These are phyloP conservation scores for Samia ricini DNA, from an alignment of 1,140 invertebrate genomes.

Conservation along the genomic window DNA sequence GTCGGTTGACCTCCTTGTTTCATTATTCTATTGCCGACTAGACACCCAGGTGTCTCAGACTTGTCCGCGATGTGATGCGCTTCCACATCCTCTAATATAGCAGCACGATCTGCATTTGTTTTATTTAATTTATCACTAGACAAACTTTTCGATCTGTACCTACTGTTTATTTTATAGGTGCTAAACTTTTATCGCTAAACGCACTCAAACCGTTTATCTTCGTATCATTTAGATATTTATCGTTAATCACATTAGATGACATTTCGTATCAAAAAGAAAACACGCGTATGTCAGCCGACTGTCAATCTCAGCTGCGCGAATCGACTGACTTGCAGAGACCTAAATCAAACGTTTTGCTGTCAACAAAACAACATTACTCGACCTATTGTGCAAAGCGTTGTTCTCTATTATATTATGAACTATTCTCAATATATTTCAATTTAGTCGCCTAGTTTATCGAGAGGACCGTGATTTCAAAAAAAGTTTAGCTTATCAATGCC, in stretches of 20 bases:
- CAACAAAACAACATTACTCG: slow-evolving; percentile 59
- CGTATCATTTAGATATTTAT: slow-evolving; percentile 62
- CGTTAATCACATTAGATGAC: slow-evolving; percentile 64
- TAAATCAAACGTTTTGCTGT: slow-evolving; percentile 57
- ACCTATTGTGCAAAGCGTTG: slow-evolving; percentile 39
- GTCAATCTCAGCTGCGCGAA: slow-evolving; percentile 56
- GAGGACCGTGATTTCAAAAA: slow-evolving; percentile 38
- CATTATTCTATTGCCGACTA: slow-evolving; percentile 58
- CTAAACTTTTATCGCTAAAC: slow-evolving; percentile 55
- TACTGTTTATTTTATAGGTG: slow-evolving; percentile 52
- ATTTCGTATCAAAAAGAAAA: slow-evolving; percentile 49
- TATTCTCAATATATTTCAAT: slow-evolving; percentile 31
- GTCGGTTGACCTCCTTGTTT: slow-evolving; percentile 41
- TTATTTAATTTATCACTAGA: slow-evolving; percentile 72
- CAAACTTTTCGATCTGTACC: slow-evolving; percentile 68
- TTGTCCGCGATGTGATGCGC: slow-evolving; percentile 58
- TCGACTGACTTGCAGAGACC: slow-evolving; percentile 46
- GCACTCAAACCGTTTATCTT: slow-evolving; percentile 67
- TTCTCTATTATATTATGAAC: slow-evolving; percentile 30
- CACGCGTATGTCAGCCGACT: slow-evolving; percentile 42
- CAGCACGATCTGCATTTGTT: slow-evolving; percentile 61
- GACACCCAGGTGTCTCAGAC: slow-evolving; percentile 64
- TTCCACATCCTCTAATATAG: slow-evolving; percentile 69
- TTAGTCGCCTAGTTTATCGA: slow-evolving; percentile 31
- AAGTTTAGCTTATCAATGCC: slow-evolving; percentile 44